A percentile compares a stretch with the other conserved stretches of the same genome.
These are phyloP conservation scores for Platysternon megacephalum DNA, from an alignment of 2,113 vertebrate species.

Conservation along the genomic window DNA sequence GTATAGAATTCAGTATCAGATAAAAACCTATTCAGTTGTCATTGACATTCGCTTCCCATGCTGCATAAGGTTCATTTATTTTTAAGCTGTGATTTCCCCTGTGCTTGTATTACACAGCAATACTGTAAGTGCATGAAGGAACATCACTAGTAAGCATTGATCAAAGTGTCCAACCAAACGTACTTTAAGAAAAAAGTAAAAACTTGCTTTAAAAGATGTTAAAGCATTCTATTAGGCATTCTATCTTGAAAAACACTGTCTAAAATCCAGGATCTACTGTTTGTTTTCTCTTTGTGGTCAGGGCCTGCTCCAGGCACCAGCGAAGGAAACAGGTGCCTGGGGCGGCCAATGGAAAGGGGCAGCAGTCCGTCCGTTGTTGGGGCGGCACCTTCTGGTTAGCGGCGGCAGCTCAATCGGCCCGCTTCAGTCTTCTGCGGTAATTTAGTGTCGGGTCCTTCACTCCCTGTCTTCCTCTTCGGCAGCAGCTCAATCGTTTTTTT, in stretches of 20 bases:
- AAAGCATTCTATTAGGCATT: not conserved
- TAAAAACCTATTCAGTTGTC: conserved; percentile 47
- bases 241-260: not conserved
- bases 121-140: not conserved
- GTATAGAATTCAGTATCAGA: conserved; percentile 24
- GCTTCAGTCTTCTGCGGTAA: no score
- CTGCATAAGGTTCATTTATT: conserved; percentile 48
- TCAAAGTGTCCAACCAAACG: conserved; percentile 32
- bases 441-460: no score
- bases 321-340: no score
- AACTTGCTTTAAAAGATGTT: conserved; percentile 8
- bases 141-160: not conserved
- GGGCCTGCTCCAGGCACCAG: no score
- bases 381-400: no score
- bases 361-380: no score
- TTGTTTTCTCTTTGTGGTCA: not conserved
- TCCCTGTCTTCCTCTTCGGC: no score
- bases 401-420: no score
- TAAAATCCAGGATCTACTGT: not conserved
- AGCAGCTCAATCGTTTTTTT: no score
- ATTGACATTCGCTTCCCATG: conserved; percentile 48
- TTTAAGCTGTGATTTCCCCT: conserved; percentile 34
- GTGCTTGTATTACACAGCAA: conserved; percentile 44
- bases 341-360: no score
- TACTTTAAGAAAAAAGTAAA: conserved; percentile 6